These are phyloP conservation scores for Melanotaenia boesemani DNA, from an alignment of 2,797 vertebrate species.

Conservation along the genomic window DNA sequence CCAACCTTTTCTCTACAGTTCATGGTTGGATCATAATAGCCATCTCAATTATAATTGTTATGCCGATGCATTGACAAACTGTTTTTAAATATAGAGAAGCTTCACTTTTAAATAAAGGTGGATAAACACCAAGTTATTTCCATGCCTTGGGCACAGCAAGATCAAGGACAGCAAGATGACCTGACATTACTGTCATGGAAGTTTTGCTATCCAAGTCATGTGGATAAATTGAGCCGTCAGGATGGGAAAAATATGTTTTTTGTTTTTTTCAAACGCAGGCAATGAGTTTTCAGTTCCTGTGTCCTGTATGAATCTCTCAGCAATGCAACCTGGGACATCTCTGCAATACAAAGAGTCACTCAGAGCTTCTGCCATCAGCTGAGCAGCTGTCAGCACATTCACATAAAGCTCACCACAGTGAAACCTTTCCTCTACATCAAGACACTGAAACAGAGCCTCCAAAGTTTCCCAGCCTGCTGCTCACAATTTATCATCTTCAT, in stretches of 20 bases:
- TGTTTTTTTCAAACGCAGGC: neutral
- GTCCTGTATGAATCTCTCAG: slow-evolving; percentile 40
- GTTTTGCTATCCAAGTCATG: neutral
- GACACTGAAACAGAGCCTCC: slow-evolving; percentile 37
- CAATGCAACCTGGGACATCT: slow-evolving; percentile 43
- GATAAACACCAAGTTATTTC: neutral
- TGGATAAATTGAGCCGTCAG: neutral
- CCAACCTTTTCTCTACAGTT: neutral
- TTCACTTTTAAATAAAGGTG: neutral
- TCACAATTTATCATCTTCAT: slow-evolving; percentile 56
- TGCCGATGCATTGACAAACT: neutral
- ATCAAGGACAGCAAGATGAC: neutral
- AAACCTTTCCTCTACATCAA: slow-evolving; percentile 32
- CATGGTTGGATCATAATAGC: neutral
- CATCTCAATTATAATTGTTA: neutral
- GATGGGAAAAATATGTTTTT: neutral
- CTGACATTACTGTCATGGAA: neutral
- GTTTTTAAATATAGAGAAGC: neutral
- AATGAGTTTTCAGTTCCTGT: slow-evolving; percentile 25
- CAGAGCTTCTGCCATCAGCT: slow-evolving; percentile 16
- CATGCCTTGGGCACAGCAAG: neutral
- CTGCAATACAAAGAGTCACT: slow-evolving; percentile 49
- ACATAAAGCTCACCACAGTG: slow-evolving; percentile 36
- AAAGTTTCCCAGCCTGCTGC: slow-evolving; percentile 35
- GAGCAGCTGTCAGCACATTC: slow-evolving; percentile 59